A percentile compares a stretch with the other conserved stretches of the same genome.
Conservation (phyloP, 2,113 vertebrate species). For the Antechinus stuartii region DNA sequence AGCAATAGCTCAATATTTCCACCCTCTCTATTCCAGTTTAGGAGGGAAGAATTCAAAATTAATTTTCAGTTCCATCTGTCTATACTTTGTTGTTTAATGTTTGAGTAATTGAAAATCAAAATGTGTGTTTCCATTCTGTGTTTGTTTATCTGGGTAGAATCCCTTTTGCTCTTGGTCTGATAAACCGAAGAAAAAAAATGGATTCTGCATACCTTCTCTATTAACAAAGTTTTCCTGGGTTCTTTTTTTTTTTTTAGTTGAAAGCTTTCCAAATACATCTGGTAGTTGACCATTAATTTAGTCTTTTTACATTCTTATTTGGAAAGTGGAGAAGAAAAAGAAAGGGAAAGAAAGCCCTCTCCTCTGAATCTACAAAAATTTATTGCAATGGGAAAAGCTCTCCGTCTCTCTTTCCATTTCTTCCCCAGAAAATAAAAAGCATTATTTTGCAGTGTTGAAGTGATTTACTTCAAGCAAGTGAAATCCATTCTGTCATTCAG, state of each 20-base stretch:
- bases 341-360: neutral
- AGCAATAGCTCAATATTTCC: neutral
- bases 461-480: neutral
- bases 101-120: neutral
- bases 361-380: neutral
- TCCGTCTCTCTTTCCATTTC: neutral
- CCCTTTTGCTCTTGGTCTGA: neutral
- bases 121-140: neutral
- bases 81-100: neutral
- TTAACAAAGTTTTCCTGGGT: neutral
- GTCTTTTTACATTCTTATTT: neutral
- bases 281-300: neutral
- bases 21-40: neutral
- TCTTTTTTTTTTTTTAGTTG: neutral
- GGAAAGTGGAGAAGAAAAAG: neutral
- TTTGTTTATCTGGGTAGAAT: neutral
- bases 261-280: neutral
- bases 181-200: neutral
- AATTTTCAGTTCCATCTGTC: neutral
- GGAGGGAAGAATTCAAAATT: neutral
- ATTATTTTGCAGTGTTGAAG: neutral
- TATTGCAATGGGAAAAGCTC: neutral
- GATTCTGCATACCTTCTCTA: neutral
- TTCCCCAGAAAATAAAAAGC: neutral
- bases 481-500: neutral